Conservation (phyloP, 2,797 vertebrate genomes). For the Sebastes aleutianus region DNA sequence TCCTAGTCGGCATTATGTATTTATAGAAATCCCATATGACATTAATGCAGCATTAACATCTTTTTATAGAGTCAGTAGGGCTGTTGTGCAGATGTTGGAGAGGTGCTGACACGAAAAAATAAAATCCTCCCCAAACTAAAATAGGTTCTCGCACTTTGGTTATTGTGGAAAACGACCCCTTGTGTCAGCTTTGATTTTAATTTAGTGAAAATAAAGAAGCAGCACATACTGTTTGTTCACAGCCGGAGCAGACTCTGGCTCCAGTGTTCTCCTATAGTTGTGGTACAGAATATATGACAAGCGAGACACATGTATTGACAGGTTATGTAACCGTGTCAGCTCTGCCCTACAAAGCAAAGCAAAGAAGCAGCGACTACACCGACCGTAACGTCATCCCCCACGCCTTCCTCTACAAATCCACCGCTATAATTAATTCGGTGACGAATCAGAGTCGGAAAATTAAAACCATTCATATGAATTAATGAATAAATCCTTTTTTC, state of each 20-base stretch:
- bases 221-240: not conserved
- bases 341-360: not conserved
- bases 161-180: not conserved
- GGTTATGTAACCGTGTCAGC: constrained; percentile 45
- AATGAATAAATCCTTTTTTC: constrained; percentile 26
- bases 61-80: not conserved
- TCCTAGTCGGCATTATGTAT: not conserved
- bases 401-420: not conserved
- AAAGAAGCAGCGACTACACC: not conserved
- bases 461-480: constrained; percentile 31
- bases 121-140: not conserved
- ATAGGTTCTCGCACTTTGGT: not conserved
- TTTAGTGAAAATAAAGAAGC: not conserved
- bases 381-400: not conserved
- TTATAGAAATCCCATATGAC: not conserved
- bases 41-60: not conserved
- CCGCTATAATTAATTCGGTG: constrained; percentile 20
- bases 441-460: constrained; percentile 26
- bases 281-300: constrained; percentile 3
- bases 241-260: not conserved
- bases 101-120: not conserved
- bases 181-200: not conserved
- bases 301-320: constrained; percentile 37
- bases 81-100: not conserved
- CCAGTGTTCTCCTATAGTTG: not conserved